A percentile compares a stretch with the other conserved stretches of the same genome.
phyloP scores from a whole-genome alignment of 2,797 vertebrate species.

The Melanotaenia pygmaea region DNA sequence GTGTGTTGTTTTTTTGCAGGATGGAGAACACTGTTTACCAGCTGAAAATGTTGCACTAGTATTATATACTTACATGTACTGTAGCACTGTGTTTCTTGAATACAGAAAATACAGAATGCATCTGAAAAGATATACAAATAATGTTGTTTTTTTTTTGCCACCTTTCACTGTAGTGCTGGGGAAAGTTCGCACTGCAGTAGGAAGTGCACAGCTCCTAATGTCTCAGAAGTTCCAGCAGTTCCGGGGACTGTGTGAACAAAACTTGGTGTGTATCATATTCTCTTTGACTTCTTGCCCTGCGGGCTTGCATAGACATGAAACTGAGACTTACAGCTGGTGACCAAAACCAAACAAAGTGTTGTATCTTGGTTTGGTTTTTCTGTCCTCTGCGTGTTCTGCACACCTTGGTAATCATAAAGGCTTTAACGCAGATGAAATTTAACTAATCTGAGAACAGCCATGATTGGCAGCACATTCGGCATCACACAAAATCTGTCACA shows the following conservation, averaged over 20 bases:
- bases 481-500: constrained; percentile 22
- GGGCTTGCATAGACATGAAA: background rate
- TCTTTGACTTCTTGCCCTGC: background rate
- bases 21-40: too few relatives aligned
- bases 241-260: constrained; percentile 97
- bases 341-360: background rate
- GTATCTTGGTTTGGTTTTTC: background rate
- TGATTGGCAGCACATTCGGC: constrained; percentile 7
- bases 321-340: constrained; percentile 3
- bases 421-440: constrained; percentile 23
- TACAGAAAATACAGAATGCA: background rate
- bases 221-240: constrained; percentile 99
- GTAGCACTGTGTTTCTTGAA: background rate
- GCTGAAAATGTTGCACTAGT: background rate
- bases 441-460: constrained; percentile 26
- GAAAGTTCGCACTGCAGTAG: constrained; percentile 96
- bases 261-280: constrained; percentile 90
- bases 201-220: constrained; percentile 97
- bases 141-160: background rate
- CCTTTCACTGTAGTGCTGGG: constrained; percentile 87
- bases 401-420: constrained; percentile 15
- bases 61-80: background rate
- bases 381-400: background rate
- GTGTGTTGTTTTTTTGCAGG: background rate
- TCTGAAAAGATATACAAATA: background rate